Evolutionary conservation across 2,797 vertebrate species (phyloP).

Genomic region (Amblyopsis hoosieri): DNA sequence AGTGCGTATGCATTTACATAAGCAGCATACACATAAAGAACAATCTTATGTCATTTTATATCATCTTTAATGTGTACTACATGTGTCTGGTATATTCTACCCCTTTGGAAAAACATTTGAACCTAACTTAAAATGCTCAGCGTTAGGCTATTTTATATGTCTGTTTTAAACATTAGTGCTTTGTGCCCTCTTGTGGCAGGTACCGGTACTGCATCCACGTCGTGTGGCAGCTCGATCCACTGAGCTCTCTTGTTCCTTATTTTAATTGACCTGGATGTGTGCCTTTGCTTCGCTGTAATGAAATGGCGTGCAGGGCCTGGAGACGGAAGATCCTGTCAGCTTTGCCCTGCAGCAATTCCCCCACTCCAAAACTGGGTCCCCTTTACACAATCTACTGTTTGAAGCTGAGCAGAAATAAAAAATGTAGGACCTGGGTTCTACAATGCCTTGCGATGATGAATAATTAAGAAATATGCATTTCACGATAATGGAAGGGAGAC

Average conservation of each 20-base stretch:
- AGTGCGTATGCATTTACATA: constrained; percentile 38
- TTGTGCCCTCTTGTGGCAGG: constrained; percentile 64
- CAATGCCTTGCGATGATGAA: constrained; percentile 71
- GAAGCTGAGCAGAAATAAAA: constrained; percentile 78
- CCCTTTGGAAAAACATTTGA: constrained; percentile 8
- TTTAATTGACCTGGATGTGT: constrained; percentile 83
- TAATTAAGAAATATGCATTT: constrained; percentile 79
- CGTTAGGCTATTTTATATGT: constrained; percentile 20
- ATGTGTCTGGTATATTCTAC: background rate
- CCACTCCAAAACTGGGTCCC: constrained; percentile 75
- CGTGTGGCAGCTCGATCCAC: constrained; percentile 12
- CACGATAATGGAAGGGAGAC: constrained; percentile 69
- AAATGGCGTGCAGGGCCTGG: constrained; percentile 69
- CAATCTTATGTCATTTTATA: constrained; percentile 48
- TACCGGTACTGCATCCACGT: constrained; percentile 20
- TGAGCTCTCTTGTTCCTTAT: constrained; percentile 57
- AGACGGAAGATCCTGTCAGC: constrained; percentile 76
- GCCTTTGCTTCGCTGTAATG: constrained; percentile 74
- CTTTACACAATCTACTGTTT: constrained; percentile 74
- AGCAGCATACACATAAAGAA: constrained; percentile 25
- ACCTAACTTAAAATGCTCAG: constrained; percentile 29
- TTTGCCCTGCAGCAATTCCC: constrained; percentile 76
- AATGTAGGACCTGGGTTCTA: constrained; percentile 78
- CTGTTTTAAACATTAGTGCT: constrained; percentile 22
- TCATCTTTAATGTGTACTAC: constrained; percentile 29